Conservation (phyloP, 2,888 invertebrate genomes). For the Lasioglossum vierecki region DNA sequence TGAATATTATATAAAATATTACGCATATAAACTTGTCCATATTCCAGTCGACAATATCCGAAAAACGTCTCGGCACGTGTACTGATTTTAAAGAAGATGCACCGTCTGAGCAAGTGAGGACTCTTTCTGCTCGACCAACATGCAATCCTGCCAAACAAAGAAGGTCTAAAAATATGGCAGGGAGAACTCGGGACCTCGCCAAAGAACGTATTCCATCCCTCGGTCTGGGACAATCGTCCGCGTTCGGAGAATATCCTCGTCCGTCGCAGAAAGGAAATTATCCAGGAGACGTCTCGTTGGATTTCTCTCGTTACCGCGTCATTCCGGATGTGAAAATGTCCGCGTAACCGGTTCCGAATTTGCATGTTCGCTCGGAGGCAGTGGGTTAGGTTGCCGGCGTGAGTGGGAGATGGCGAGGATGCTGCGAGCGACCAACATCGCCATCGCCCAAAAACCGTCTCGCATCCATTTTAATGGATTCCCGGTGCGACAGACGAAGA, state of each 20-base stretch:
- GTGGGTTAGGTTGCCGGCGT: constrained; percentile 43
- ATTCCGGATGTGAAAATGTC: constrained; percentile 71
- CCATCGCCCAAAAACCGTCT: constrained; percentile 70
- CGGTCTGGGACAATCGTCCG: constrained; percentile 42
- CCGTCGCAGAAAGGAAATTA: constrained; percentile 68
- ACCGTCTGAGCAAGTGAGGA: neutral
- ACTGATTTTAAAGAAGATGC: neutral
- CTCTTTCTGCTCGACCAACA: neutral
- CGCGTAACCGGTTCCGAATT: constrained; percentile 71
- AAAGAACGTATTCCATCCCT: neutral
- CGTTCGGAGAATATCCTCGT: constrained; percentile 51
- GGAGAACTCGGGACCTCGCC: neutral
- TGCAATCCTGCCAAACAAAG: neutral
- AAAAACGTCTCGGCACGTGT: neutral
- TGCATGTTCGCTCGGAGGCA: constrained; percentile 69
- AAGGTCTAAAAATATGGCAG: neutral
- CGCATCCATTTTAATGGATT: constrained; percentile 73
- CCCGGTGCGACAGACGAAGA: constrained; percentile 20
- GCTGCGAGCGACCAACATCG: constrained; percentile 49
- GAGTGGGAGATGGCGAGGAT: constrained; percentile 37
- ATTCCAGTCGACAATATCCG: neutral
- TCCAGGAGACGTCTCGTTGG: constrained; percentile 72
- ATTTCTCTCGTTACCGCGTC: constrained; percentile 72
- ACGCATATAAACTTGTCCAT: neutral
- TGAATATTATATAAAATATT: neutral